A percentile compares a stretch with the other conserved stretches of the same genome.
Conservation (phyloP, 35 echinoderm and acorn worm species). For the Hemicentrotus pulcherrimus region DNA sequence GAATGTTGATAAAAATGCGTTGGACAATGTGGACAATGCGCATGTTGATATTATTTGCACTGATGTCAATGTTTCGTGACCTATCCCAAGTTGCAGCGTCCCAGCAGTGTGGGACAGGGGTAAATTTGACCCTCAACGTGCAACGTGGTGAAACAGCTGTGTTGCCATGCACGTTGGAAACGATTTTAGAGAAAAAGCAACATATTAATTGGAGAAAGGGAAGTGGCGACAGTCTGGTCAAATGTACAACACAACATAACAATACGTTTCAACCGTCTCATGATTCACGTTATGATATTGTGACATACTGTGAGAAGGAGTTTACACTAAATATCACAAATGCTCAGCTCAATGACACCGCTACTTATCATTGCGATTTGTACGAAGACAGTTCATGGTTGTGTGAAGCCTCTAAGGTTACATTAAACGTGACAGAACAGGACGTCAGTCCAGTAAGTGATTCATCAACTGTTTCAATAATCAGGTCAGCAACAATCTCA, state of each 20-base stretch:
- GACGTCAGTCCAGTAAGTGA: neutral
- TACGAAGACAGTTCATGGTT: neutral
- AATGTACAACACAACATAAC: neutral
- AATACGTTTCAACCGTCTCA: too few relatives aligned
- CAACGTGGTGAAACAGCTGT: neutral
- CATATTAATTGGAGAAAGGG: neutral
- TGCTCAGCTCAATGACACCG: neutral
- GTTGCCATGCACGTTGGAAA: neutral
- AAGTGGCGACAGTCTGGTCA: neutral
- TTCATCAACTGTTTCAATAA: too few relatives aligned
- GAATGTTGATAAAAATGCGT: too few relatives aligned
- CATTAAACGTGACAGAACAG: neutral
- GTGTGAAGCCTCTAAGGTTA: neutral
- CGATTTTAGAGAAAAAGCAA: neutral
- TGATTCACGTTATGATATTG: neutral
- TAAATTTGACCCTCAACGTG: neutral
- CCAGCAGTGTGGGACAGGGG: neutral
- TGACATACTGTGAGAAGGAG: neutral
- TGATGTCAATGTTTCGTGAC: neutral
- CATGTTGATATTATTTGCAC: neutral
- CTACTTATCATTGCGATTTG: neutral
- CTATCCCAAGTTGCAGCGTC: neutral
- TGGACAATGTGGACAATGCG: too few relatives aligned
- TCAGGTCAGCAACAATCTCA: too few relatives aligned
- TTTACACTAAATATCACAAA: neutral